Conservation (phyloP, 2,113 vertebrate species). For the Alligator mississippiensis region DNA sequence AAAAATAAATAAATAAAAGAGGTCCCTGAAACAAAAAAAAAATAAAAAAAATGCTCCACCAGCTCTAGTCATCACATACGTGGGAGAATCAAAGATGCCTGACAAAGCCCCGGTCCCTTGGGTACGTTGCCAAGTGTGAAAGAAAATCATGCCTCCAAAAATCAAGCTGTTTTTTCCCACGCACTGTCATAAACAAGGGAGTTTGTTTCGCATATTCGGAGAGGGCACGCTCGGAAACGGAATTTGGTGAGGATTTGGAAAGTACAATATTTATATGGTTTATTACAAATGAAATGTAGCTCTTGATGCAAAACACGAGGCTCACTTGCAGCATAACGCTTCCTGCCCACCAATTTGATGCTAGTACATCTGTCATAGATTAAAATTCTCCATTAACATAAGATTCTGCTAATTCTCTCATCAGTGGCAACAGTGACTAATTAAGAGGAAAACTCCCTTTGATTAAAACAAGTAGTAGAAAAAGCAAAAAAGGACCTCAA, state of each 20-base stretch:
- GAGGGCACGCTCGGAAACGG: neutral
- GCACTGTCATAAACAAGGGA: neutral
- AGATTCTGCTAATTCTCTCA: conserved; percentile 51
- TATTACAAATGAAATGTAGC: neutral
- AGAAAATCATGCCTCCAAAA: neutral
- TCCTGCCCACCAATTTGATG: neutral
- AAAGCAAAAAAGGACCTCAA: neutral
- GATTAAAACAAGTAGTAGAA: conserved; percentile 46
- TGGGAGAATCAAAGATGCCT: neutral
- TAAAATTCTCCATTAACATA: conserved; percentile 27
- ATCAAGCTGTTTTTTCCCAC: neutral
- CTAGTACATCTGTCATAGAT: neutral
- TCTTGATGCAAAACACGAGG: neutral
- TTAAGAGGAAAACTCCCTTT: conserved; percentile 54
- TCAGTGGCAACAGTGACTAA: conserved; percentile 38
- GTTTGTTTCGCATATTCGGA: neutral
- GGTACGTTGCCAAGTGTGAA: accelerated
- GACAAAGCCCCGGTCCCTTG: neutral
- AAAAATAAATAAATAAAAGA: too few species aligned
- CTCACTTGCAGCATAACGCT: neutral
- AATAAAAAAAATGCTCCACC: neutral
- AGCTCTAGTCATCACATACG: neutral
- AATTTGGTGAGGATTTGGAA: too few species aligned
- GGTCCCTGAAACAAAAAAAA: neutral
- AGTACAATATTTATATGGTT: neutral